A percentile compares a stretch with the other conserved stretches of the same genome.
Conservation (phyloP, 2,888 invertebrate genomes). For the Rapana venosa region DNA sequence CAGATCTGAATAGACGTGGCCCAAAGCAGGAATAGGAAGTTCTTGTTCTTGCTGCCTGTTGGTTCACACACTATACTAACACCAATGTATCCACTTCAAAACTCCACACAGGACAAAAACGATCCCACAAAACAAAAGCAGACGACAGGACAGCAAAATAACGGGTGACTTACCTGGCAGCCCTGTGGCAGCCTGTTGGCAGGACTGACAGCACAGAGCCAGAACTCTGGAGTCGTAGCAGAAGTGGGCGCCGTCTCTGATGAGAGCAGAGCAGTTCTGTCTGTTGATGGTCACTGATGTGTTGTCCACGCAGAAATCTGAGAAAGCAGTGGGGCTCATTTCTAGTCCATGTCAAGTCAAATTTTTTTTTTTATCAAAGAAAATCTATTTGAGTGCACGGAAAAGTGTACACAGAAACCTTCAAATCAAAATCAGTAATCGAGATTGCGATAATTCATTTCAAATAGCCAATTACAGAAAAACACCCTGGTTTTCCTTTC, state of each 20-base stretch:
- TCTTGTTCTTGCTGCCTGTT: too few species aligned
- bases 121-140: neutral
- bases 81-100: neutral
- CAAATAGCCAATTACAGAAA: too few species aligned
- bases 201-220: neutral
- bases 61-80: neutral
- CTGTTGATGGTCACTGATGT: neutral
- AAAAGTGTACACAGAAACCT: too few species aligned
- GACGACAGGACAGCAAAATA: neutral
- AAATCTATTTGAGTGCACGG: too few species aligned
- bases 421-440: too few species aligned
- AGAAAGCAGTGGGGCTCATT: too few species aligned
- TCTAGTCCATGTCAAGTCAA: too few species aligned
- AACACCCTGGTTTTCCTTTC: too few species aligned
- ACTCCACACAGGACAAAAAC: neutral
- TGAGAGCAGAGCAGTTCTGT: neutral
- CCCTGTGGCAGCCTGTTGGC: neutral
- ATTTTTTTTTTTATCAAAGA: too few species aligned
- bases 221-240: slow-evolving; percentile 10
- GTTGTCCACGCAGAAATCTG: slow-evolving; percentile 8
- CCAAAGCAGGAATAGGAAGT: too few species aligned
- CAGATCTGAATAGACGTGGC: too few species aligned
- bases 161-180: slow-evolving; percentile 1
- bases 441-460: too few species aligned
- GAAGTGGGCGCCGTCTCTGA: neutral